Evolutionary conservation across 2,113 vertebrate species (phyloP).

Genomic region (Coracopsis vasa): DNA sequence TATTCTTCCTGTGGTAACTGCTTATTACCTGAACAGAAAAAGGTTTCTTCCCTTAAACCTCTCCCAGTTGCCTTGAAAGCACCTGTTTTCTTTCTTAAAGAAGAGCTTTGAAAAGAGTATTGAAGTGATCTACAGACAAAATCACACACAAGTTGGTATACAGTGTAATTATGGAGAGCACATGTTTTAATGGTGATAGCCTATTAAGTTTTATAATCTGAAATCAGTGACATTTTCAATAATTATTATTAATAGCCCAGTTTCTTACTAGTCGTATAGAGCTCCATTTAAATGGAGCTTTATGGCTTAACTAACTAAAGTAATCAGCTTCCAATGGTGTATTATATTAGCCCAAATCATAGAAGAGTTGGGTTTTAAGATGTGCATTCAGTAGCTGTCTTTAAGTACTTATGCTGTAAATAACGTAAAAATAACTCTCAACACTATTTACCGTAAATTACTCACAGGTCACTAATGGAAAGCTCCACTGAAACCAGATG

Average conservation of each 20-base stretch:
- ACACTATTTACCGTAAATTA: not conserved
- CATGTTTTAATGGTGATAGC: slow-evolving; percentile 55
- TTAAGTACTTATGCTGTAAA: not conserved
- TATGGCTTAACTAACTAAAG: slow-evolving; percentile 43
- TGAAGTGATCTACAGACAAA: not conserved
- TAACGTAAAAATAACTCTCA: not conserved
- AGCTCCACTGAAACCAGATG: not conserved
- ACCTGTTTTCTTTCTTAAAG: not conserved
- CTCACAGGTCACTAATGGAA: not conserved
- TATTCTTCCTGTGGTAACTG: not conserved
- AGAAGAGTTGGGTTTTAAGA: not conserved
- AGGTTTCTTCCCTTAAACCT: not conserved
- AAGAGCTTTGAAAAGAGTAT: not conserved
- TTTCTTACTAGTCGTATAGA: slow-evolving; percentile 28
- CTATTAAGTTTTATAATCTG: slow-evolving; percentile 66
- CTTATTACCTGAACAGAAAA: not conserved
- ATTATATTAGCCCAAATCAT: slow-evolving; percentile 22
- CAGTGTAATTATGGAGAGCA: slow-evolving; percentile 47
- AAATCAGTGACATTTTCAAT: slow-evolving; percentile 69
- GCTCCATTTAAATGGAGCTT: slow-evolving; percentile 41
- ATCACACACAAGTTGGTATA: slow-evolving; percentile 32
- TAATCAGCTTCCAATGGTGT: slow-evolving; percentile 32
- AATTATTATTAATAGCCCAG: slow-evolving; percentile 62
- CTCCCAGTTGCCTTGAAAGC: not conserved
- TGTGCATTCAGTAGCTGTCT: not conserved